A percentile compares a stretch with the other conserved stretches of the same genome.
phyloP scores from a whole-genome alignment of 2,113 vertebrate species.

The Spilogale gracilis region DNA sequence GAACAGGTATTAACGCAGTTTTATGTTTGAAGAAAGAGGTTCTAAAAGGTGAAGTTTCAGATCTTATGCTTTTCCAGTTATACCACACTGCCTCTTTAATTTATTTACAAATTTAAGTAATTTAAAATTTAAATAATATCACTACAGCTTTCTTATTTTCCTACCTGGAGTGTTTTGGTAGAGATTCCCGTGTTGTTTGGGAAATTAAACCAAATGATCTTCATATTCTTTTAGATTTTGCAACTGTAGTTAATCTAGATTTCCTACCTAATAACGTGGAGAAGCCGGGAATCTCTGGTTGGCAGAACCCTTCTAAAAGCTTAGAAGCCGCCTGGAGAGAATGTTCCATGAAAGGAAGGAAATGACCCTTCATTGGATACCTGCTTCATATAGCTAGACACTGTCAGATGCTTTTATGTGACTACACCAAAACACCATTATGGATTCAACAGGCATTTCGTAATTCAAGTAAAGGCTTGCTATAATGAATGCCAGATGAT shows the following conservation, averaged over 20 bases:
- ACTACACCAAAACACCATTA: background rate
- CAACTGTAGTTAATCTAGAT: slow-evolving; percentile 5
- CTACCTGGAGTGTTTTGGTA: background rate
- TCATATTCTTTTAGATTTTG: slow-evolving; percentile 21
- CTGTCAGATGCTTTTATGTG: background rate
- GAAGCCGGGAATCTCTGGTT: slow-evolving; percentile 19
- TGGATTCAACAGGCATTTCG: background rate
- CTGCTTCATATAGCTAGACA: background rate
- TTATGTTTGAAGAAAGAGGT: slow-evolving; percentile 55
- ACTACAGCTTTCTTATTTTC: slow-evolving; percentile 5
- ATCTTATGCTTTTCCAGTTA: slow-evolving; percentile 2
- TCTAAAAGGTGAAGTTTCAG: background rate
- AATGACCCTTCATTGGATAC: background rate
- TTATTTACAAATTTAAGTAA: slow-evolving; percentile 45
- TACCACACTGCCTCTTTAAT: background rate
- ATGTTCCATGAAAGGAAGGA: slow-evolving; percentile 19
- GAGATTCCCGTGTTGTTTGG: slow-evolving; percentile 3
- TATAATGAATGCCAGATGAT: background rate
- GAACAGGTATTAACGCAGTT: slow-evolving; percentile 35
- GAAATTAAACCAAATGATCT: slow-evolving; percentile 14
- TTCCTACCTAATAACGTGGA: background rate
- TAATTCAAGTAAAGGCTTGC: slow-evolving; percentile 43
- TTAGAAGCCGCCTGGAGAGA: slow-evolving; percentile 37
- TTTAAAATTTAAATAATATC: slow-evolving; percentile 46
- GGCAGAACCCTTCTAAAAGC: background rate